phyloP scores from a whole-genome alignment of 1,140 invertebrate genomes.

The Lasaia peninsularis region DNA sequence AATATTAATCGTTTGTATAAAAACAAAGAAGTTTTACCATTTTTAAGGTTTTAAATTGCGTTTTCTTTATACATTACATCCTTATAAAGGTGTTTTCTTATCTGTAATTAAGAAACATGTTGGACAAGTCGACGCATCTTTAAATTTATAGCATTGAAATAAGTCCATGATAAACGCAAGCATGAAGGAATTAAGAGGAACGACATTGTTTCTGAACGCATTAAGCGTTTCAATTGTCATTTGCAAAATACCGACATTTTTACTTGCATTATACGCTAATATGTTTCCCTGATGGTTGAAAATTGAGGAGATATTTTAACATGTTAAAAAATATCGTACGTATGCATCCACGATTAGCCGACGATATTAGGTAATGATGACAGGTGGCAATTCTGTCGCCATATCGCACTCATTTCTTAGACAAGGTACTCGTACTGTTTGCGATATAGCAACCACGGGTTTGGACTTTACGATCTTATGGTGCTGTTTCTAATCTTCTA shows the following conservation, averaged over 20 bases:
- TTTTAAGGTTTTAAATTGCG: background rate
- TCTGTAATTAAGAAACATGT: constrained; percentile 11
- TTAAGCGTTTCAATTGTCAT: background rate
- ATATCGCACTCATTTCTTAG: too few relatives aligned
- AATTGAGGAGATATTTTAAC: too few relatives aligned
- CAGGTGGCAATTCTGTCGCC: too few relatives aligned
- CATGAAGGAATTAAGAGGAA: constrained; percentile 4
- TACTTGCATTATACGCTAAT: constrained; percentile 8
- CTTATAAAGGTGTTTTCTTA: constrained; percentile 2
- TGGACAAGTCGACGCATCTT: background rate
- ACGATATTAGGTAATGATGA: too few relatives aligned
- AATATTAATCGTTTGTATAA: too few relatives aligned
- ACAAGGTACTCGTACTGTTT: too few relatives aligned
- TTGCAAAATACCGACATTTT: constrained; percentile 5
- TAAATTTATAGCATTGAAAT: constrained; percentile 11
- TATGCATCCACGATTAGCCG: too few relatives aligned
- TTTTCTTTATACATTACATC: background rate
- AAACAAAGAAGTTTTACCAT: background rate
- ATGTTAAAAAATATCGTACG: too few relatives aligned
- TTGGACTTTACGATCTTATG: too few relatives aligned
- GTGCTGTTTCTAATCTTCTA: too few relatives aligned
- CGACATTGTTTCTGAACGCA: constrained; percentile 7
- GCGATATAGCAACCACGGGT: too few relatives aligned
- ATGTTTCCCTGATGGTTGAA: background rate
- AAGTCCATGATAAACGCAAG: constrained; percentile 1